These are phyloP conservation scores for Proctacanthus coquilletti DNA, from an alignment of 1,140 invertebrate species.

Conservation along the genomic window DNA sequence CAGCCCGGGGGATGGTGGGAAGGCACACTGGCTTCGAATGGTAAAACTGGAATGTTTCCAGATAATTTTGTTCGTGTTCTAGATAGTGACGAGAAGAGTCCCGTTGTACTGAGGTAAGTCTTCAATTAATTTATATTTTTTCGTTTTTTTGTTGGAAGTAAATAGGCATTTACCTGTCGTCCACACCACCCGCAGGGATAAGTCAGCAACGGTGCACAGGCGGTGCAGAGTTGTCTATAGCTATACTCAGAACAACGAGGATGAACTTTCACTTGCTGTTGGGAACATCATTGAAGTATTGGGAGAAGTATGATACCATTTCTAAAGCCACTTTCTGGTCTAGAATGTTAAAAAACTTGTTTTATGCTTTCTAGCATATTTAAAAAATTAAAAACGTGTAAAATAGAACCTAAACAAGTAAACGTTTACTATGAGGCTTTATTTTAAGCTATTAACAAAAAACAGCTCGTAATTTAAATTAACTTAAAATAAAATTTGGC, in stretches of 20 bases:
- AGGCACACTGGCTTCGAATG: constrained; percentile 59
- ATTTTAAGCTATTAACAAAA: too few relatives aligned
- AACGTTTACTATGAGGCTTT: too few relatives aligned
- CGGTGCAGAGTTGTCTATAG: constrained; percentile 76
- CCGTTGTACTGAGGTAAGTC: constrained; percentile 24
- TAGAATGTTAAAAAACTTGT: too few relatives aligned
- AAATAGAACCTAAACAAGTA: too few relatives aligned
- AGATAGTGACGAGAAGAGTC: constrained; percentile 16
- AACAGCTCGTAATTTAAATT: too few relatives aligned
- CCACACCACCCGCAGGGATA: constrained; percentile 30
- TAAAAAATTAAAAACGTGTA: too few relatives aligned
- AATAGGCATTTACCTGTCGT: not conserved
- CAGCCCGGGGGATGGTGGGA: constrained; percentile 94
- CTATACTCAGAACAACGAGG: constrained; percentile 80
- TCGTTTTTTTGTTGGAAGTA: not conserved
- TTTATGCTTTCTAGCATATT: too few relatives aligned
- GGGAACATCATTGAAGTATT: constrained; percentile 79
- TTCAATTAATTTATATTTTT: too few relatives aligned
- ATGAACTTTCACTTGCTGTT: constrained; percentile 72
- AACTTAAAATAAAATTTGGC: too few relatives aligned
- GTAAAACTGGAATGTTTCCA: constrained; percentile 89
- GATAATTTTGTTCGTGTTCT: constrained; percentile 85
- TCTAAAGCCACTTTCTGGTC: constrained; percentile 21
- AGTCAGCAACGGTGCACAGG: constrained; percentile 36
- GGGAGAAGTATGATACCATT: constrained; percentile 53